A percentile compares a stretch with the other conserved stretches of the same genome.
These are phyloP conservation scores for Phyllotreta striolata DNA, from an alignment of 2,888 invertebrate species.

Conservation along the genomic window DNA sequence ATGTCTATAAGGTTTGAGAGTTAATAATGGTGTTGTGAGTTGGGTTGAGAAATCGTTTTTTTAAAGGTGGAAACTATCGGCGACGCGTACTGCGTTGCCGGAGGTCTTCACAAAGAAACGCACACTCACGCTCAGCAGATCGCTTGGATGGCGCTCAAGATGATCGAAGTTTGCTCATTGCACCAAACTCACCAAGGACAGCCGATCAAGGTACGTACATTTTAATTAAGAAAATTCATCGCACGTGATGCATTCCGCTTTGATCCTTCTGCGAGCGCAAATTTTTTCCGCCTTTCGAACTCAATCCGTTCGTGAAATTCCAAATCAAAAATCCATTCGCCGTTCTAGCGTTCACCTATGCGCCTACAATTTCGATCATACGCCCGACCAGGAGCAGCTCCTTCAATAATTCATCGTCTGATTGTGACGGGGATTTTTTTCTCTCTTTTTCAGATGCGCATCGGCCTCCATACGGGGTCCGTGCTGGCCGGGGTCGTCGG, in stretches of 20 bases:
- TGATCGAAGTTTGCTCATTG: constrained; percentile 89
- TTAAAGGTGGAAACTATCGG: constrained; percentile 94
- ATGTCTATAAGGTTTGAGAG: constrained; percentile 89
- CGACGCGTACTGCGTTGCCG: constrained; percentile 95
- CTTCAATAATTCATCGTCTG: too few species aligned
- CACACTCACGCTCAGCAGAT: constrained; percentile 92
- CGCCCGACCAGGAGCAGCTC: too few species aligned
- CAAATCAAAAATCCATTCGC: too few species aligned
- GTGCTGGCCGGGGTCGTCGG: constrained; percentile 95
- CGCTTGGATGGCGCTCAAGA: constrained; percentile 95
- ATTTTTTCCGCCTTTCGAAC: too few species aligned
- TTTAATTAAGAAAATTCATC: not conserved
- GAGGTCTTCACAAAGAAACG: constrained; percentile 87
- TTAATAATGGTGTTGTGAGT: not conserved
- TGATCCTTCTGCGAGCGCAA: too few species aligned
- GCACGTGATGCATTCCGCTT: too few species aligned
- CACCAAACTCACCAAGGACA: constrained; percentile 92
- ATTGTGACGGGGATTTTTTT: not conserved
- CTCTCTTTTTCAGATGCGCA: constrained; percentile 79
- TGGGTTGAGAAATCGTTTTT: not conserved
- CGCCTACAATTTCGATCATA: too few species aligned
- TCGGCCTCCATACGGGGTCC: constrained; percentile 92
- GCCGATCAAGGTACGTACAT: constrained; percentile 79
- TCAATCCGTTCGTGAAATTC: too few species aligned
- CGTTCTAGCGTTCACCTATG: too few species aligned